Conservation (phyloP, 2,797 vertebrate species). For the Mallotus villosus region DNA sequence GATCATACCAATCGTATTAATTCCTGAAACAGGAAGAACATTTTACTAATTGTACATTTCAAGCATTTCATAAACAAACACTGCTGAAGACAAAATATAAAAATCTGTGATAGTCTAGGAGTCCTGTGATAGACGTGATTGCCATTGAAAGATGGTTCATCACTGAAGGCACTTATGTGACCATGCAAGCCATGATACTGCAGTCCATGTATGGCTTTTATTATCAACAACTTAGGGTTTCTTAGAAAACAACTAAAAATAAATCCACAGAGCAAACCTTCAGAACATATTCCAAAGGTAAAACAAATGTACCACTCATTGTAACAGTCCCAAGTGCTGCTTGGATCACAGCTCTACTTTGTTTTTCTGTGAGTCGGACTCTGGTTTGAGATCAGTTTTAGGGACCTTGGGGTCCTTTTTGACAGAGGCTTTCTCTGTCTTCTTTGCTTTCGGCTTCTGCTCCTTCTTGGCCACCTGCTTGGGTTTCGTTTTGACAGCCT, state of each 20-base stretch:
- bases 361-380: constrained; percentile 50
- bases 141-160: constrained; percentile 15
- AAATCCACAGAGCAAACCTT: constrained; percentile 31
- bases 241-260: neutral
- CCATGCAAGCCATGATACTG: constrained; percentile 7
- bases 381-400: constrained; percentile 11
- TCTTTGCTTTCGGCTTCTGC: constrained; percentile 53
- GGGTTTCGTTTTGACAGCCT: constrained; percentile 30
- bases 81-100: constrained; percentile 12
- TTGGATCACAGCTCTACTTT: constrained; percentile 75
- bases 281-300: constrained; percentile 27
- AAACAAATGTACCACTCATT: constrained; percentile 17
- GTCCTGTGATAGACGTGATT: constrained; percentile 13
- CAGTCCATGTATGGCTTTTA: constrained; percentile 20
- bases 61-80: neutral
- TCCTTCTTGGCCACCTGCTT: constrained; percentile 32
- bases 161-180: neutral
- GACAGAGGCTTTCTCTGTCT: constrained; percentile 43
- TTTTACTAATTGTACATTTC: neutral
- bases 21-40: constrained; percentile 1
- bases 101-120: neutral
- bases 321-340: constrained; percentile 21
- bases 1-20: neutral
- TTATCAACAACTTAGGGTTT: neutral
- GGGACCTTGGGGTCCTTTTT: constrained; percentile 53